A percentile compares a stretch with the other conserved stretches of the same genome.
Conservation (phyloP, 2,797 vertebrate genomes). For the Myotis myotis region DNA sequence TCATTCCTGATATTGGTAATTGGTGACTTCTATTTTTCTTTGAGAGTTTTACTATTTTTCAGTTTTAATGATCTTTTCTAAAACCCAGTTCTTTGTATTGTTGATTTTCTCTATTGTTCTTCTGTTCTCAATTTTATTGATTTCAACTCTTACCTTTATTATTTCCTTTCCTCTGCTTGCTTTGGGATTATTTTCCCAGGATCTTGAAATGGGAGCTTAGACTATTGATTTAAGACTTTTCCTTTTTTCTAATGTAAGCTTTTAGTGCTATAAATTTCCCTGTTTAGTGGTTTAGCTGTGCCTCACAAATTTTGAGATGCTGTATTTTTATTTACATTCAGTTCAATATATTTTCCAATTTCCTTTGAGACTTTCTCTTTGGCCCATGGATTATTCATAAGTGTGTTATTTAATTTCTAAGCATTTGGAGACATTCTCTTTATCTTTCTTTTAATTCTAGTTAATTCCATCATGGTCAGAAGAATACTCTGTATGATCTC, state of each 20-base stretch:
- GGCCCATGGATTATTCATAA: background rate
- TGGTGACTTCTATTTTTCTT: background rate
- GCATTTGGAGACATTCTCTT: background rate
- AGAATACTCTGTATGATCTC: background rate
- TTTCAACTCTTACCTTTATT: conserved; percentile 4
- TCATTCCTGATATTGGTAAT: conserved; percentile 26
- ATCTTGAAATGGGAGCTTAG: background rate
- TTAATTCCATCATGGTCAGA: background rate
- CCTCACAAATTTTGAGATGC: background rate
- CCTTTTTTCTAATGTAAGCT: conserved; percentile 17
- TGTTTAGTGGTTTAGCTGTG: background rate
- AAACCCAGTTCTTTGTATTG: background rate
- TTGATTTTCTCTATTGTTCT: conserved; percentile 23
- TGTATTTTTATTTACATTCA: conserved; percentile 10
- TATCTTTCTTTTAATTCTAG: background rate
- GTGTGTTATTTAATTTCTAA: conserved; percentile 2
- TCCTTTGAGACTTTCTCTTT: background rate
- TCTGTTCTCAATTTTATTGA: conserved; percentile 25
- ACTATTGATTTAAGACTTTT: background rate
- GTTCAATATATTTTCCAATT: conserved; percentile 23
- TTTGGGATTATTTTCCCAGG: background rate
- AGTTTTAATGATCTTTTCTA: conserved; percentile 7
- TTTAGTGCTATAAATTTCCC: background rate
- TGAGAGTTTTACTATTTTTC: conserved; percentile 14
- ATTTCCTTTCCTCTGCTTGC: background rate